Percentiles rank a stretch among this genome's conserved stretches.
phyloP scores from a whole-genome alignment of 37 sponge, comb jelly and placozoan genomes.

The Geodia barretti region DNA sequence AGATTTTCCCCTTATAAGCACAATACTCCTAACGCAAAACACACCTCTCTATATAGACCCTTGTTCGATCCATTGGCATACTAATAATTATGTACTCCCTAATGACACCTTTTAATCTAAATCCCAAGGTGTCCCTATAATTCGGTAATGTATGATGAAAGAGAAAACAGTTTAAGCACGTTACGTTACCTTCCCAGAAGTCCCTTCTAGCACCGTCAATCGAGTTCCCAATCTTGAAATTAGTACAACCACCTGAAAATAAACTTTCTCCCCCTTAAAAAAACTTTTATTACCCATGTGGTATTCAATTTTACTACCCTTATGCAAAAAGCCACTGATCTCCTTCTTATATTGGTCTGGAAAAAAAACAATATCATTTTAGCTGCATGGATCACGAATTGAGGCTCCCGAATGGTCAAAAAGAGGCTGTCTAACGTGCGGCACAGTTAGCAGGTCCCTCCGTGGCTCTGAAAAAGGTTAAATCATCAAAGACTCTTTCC shows the following conservation, averaged over 20 bases:
- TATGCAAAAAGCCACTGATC: constrained; percentile 48
- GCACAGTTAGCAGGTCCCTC: constrained; percentile 14
- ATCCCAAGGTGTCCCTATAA: too few relatives aligned
- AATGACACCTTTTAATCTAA: too few relatives aligned
- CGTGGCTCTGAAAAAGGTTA: constrained; percentile 29
- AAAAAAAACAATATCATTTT: not conserved
- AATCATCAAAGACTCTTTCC: constrained; percentile 13
- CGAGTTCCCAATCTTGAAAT: constrained; percentile 40
- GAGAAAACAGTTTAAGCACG: not conserved
- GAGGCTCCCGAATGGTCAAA: constrained; percentile 13
- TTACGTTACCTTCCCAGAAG: constrained; percentile 32
- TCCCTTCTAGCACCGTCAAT: constrained; percentile 6
- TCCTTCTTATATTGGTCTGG: constrained; percentile 8
- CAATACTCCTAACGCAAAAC: not conserved
- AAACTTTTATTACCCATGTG: not conserved
- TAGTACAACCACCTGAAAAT: constrained; percentile 6
- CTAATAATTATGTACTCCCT: too few relatives aligned
- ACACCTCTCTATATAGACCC: too few relatives aligned
- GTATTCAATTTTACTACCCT: constrained; percentile 3
- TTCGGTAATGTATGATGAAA: not conserved
- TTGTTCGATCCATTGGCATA: too few relatives aligned
- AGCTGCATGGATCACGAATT: too few relatives aligned
- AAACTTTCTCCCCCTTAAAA: too few relatives aligned
- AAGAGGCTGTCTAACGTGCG: constrained; percentile 5
- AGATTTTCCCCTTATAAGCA: too few relatives aligned